A percentile compares a stretch with the other conserved stretches of the same genome.
Conservation (phyloP, 92 coral and sea anemone genomes). For the Epizoanthus ramosus region DNA sequence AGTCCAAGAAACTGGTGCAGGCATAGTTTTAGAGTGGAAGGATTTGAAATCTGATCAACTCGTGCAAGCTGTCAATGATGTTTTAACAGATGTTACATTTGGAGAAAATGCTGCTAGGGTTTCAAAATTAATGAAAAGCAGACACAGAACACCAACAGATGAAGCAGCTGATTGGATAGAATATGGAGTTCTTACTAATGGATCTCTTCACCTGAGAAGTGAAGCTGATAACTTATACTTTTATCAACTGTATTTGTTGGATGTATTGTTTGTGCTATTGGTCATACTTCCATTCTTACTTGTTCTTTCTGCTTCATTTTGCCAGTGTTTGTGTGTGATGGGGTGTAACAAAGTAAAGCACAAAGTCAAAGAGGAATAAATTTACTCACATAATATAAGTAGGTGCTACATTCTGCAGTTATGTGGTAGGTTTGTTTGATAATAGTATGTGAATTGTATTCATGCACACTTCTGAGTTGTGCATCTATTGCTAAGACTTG, state of each 20-base stretch:
- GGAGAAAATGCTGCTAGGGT: slow-evolving; percentile 50
- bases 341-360: neutral
- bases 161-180: slow-evolving; percentile 92
- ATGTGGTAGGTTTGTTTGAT: no score
- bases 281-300: neutral
- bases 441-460: no score
- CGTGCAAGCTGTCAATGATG: slow-evolving; percentile 48
- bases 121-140: slow-evolving; percentile 58
- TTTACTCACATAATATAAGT: neutral
- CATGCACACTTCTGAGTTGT: no score
- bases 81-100: slow-evolving; percentile 49
- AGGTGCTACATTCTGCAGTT: no score
- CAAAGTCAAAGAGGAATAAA: slow-evolving; percentile 8
- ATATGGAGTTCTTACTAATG: slow-evolving; percentile 71
- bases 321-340: neutral
- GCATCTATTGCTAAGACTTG: no score
- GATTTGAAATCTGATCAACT: slow-evolving; percentile 50
- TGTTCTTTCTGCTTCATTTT: neutral
- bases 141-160: slow-evolving; percentile 66
- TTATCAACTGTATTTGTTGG: slow-evolving; percentile 66
- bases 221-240: slow-evolving; percentile 68
- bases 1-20: slow-evolving; percentile 66
- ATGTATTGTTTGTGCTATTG: slow-evolving; percentile 53
- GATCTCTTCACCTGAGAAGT: slow-evolving; percentile 75
- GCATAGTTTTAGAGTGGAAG: slow-evolving; percentile 52